Conservation (phyloP, 2,113 vertebrate species). For the Picathartes gymnocephalus region DNA sequence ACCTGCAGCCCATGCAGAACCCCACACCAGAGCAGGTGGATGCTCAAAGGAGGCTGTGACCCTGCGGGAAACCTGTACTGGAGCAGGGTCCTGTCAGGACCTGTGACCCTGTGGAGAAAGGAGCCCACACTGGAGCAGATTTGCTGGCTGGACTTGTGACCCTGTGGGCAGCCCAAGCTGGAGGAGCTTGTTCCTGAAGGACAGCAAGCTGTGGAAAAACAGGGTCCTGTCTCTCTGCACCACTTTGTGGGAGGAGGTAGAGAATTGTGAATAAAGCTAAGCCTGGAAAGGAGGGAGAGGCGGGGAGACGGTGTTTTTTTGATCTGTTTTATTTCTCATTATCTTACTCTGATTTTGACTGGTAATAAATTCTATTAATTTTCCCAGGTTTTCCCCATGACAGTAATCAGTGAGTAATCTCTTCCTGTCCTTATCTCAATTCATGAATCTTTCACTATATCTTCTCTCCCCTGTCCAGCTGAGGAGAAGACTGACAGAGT, state of each 20-base stretch:
- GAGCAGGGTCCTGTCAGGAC: not conserved
- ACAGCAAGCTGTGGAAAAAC: not conserved
- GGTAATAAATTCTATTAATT: not conserved
- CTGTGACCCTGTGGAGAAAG: not conserved
- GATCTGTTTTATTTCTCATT: not conserved
- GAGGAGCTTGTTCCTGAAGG: not conserved
- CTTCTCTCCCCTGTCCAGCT: not conserved
- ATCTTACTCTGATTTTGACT: not conserved
- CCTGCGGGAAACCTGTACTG: no score
- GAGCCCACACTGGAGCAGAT: not conserved
- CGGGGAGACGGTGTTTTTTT: not conserved
- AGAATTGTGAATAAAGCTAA: not conserved
- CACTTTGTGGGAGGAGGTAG: not conserved
- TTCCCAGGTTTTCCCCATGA: not conserved
- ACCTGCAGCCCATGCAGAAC: not conserved
- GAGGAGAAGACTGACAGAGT: not conserved
- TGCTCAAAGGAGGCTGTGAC: not conserved
- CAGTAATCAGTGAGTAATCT: not conserved
- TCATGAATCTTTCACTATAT: not conserved
- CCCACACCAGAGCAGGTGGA: not conserved
- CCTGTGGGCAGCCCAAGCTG: not conserved
- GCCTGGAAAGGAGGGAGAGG: not conserved
- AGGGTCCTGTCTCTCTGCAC: not conserved
- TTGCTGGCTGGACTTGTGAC: not conserved
- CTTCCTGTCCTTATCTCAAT: not conserved